Base-by-base conservation (phyloP, 2,797 vertebrate genomes). In the Darevskia mixta region DNA sequence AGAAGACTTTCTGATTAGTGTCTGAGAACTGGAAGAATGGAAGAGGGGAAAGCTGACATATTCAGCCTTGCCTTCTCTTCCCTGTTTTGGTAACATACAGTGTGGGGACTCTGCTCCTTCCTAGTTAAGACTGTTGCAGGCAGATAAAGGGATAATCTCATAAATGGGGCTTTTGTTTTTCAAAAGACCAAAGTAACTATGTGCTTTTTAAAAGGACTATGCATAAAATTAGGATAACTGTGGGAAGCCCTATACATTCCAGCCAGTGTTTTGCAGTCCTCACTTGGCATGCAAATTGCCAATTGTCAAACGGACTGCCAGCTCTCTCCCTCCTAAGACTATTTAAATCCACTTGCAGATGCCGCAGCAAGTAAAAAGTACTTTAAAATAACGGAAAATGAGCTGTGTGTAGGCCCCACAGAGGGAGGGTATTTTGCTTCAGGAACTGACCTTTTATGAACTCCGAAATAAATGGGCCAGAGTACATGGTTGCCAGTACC, bases 121-220 rank as follows among this genome's bases (percentile, higher is more conserved):
- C 66, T 80, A 76, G 5, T 89, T 78, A 87, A 66, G 83, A 49
- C 92, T 95, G 94, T 66, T 79, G 7, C 11, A 71, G 85, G 27
- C 80, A 93, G 95, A 95, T 96, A 96, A 94, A 93, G 77, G 83
- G 83, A 83, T 93, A 88, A 93, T 93, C 95, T 94, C 10, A 6
- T 27, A 89, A 86, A 84, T 45, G 67, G 75, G 83, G 0, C 41
- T 71, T 82, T 89, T 93, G 64, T 90, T 94, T 67, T 85, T 82
- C 73, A 32, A 78, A 91, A 93, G 61, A 67, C 10, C 79, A 79
- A 78, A 87, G 69, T 87, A 88, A 90, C 13, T 43, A 41, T 43
- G 77, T 86, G 8, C 58, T 66, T 55, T 27, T 66, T 58, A 86
- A 90, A 61, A 79, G 82, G 29, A 84, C 71, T 55, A 32, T 35